Conservation (phyloP, 2,888 invertebrate genomes). For the Apamea epomidion region DNA sequence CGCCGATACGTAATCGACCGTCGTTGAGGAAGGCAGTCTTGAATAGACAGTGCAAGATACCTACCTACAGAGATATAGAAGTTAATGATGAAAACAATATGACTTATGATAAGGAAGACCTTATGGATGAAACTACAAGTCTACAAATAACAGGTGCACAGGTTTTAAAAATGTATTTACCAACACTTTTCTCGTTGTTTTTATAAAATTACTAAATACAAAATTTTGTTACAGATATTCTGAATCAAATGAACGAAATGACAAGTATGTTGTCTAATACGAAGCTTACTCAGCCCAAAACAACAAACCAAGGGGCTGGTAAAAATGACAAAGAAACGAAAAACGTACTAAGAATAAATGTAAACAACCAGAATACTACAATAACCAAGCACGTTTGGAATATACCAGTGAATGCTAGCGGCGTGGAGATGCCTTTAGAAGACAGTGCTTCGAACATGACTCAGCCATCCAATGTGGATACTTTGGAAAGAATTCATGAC, state of each 20-base stretch:
- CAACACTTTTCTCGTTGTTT: background rate
- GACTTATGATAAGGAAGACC: slow-evolving; percentile 66
- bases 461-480: slow-evolving; percentile 81
- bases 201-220: background rate
- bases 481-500: slow-evolving; percentile 86
- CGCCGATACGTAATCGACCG: slow-evolving; percentile 78
- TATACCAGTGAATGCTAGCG: slow-evolving; percentile 74
- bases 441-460: slow-evolving; percentile 72
- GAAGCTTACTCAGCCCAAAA: slow-evolving; percentile 54
- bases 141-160: slow-evolving; percentile 84
- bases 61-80: slow-evolving; percentile 61
- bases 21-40: slow-evolving; percentile 82
- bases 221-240: slow-evolving; percentile 77
- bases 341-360: slow-evolving; percentile 71
- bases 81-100: slow-evolving; percentile 46
- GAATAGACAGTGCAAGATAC: slow-evolving; percentile 72
- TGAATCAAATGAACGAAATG: slow-evolving; percentile 84
- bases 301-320: slow-evolving; percentile 37
- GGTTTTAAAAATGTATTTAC: background rate
- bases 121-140: slow-evolving; percentile 80
- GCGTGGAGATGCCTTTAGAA: slow-evolving; percentile 68
- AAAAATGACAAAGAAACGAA: slow-evolving; percentile 45
- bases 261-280: slow-evolving; percentile 73
- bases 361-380: slow-evolving; percentile 73
- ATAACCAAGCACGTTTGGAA: slow-evolving; percentile 77